phyloP scores from a whole-genome alignment of 1,140 invertebrate species.

The Philotrypesis tridentata region DNA sequence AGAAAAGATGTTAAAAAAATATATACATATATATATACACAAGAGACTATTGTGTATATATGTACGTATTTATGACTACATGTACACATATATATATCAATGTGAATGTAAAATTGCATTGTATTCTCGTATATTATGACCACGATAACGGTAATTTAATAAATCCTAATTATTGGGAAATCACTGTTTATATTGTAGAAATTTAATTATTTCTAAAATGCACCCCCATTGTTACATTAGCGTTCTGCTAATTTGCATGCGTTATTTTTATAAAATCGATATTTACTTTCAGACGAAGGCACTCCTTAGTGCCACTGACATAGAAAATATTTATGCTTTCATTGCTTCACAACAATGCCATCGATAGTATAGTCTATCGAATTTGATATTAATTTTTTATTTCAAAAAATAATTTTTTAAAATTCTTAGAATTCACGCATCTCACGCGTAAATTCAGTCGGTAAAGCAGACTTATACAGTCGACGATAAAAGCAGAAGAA shows the following conservation, averaged over 20 bases:
- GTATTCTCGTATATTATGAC: slow-evolving; percentile 17
- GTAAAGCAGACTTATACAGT: not conserved
- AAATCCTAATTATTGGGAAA: slow-evolving; percentile 5
- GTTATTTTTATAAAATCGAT: no score
- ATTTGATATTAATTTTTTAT: no score
- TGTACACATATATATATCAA: slow-evolving; percentile 8
- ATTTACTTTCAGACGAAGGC: no score
- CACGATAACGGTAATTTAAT: slow-evolving; percentile 15
- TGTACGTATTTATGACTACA: slow-evolving; percentile 6
- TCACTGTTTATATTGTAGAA: not conserved
- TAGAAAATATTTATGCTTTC: no score
- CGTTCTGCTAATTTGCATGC: no score
- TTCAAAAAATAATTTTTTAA: not conserved
- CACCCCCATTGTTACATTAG: not conserved
- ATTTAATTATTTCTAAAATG: not conserved
- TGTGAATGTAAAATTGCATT: slow-evolving; percentile 18
- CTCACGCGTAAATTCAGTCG: not conserved
- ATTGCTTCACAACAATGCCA: no score
- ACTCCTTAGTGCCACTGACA: no score
- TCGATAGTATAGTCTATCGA: no score
- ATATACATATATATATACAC: slow-evolving; percentile 7
- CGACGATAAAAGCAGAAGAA: no score
- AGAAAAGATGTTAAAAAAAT: not conserved
- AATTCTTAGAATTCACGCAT: not conserved
- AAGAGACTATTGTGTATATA: not conserved